Evolutionary conservation across 2,113 vertebrate genomes (phyloP), one percentile per base, ranked within the genome.

Genomic region (Pelobates fuscus): DNA sequence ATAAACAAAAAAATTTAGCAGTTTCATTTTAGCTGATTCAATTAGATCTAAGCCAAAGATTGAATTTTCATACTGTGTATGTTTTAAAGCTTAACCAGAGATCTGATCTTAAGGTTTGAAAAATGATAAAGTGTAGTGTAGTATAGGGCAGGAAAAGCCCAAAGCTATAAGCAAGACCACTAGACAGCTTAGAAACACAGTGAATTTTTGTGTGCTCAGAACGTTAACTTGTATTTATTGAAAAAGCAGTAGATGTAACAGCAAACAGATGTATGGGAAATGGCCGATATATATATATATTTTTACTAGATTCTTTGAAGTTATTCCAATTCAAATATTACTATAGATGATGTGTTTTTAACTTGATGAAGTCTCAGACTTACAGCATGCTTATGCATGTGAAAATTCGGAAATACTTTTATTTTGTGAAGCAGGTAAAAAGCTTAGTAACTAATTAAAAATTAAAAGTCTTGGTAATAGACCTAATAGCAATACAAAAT

Each of bases 251-350:
- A 58, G 41, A 77, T 52, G 73, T 77, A 77, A 77, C 73, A 77
- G 73, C 73, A 77, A 77, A 77, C 73, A 77, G 73, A 77, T 77
- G 73, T 67, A 68, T 77, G 64, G 73, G 73, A 77, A 77, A 77
- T 37, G 65, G 43, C 5, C 24, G 73, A 77, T 61, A 77, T 68
- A 61, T 68, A 58, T 58, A 66, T 67, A 60, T 68, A 57, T 70
- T 68, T 77, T 68, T 61, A 77, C 73, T 30, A 60, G 64, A 61
- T n/a, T 77, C 73, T 77, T 77, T 77, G 73, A 77, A 77, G 65
- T 66, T 6, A 12, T 77, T 77, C 73, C 73, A 77, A 57, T 32
- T 52, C 12, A 68, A 68, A 68, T 68, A 77, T 77, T 60, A 77
- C 64, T 68, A 77, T 68, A 77, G 57, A 77, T 67, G 54, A 77